These are phyloP conservation scores for Chroicocephalus ridibundus DNA, from an alignment of 2,113 vertebrate genomes.

Conservation along the genomic window DNA sequence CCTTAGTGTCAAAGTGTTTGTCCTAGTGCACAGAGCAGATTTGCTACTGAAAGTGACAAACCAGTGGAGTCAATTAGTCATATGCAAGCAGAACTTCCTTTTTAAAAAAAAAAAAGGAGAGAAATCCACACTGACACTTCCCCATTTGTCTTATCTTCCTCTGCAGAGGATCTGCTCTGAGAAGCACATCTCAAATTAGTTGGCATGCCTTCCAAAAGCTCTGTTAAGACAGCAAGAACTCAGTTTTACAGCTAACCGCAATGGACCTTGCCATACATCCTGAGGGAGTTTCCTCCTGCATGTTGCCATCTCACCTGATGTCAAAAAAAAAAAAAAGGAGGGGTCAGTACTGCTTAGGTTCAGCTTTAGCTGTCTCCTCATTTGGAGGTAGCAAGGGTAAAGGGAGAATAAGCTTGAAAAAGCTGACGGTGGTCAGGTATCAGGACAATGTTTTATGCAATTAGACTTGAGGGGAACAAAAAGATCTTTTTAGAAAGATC, in stretches of 20 bases:
- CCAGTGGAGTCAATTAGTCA: neutral
- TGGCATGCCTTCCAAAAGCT: neutral
- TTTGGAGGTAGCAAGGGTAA: neutral
- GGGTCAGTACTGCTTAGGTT: neutral
- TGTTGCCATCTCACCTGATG: neutral
- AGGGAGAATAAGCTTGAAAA: neutral
- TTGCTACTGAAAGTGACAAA: neutral
- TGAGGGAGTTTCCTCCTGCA: neutral
- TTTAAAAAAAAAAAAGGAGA: neutral
- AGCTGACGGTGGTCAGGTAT: neutral
- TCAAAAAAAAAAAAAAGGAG: neutral
- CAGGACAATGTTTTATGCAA: neutral
- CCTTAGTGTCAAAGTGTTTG: neutral
- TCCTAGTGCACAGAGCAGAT: neutral
- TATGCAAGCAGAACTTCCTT: neutral
- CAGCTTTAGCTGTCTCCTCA: neutral
- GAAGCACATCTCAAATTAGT: neutral
- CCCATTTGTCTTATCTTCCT: neutral
- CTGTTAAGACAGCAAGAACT: neutral
- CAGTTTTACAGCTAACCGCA: neutral
- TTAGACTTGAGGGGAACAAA: neutral
- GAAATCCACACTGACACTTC: neutral
- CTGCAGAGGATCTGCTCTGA: neutral
- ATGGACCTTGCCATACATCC: neutral
- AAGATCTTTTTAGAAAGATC: neutral